phyloP scores from a whole-genome alignment of 37 sponge, comb jelly and placozoan genomes.

The Aphrocallistes beatrix region DNA sequence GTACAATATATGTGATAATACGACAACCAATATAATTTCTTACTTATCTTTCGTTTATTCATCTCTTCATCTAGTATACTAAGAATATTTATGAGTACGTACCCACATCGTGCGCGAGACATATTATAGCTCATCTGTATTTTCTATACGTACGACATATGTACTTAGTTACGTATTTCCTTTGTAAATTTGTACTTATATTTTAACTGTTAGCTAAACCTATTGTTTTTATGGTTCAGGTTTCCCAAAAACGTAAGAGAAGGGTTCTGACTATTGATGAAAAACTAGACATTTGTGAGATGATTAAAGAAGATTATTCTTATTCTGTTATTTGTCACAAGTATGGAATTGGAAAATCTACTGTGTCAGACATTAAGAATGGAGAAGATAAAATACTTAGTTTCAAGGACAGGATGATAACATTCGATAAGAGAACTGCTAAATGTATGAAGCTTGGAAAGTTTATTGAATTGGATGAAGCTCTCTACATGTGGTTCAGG shows the following conservation, averaged over 20 bases:
- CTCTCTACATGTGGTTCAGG: slow-evolving; percentile 4
- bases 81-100: not conserved
- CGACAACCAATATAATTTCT: not conserved
- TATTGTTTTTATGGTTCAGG: not conserved
- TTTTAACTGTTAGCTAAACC: not conserved
- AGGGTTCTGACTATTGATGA: not conserved
- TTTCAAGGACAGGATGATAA: slow-evolving; percentile 23
- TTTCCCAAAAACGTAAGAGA: not conserved
- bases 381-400: slow-evolving; percentile 30
- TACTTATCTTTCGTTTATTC: not conserved
- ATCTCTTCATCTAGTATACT: not conserved
- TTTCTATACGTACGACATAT: not conserved
- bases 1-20: not conserved
- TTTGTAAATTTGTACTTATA: not conserved
- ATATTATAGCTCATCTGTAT: not conserved
- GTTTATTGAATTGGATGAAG: not conserved
- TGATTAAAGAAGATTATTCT: slow-evolving; percentile 14
- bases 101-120: not conserved
- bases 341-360: slow-evolving; percentile 38
- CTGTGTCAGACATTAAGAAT: slow-evolving; percentile 40
- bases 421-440: slow-evolving; percentile 27
- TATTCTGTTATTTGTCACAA: slow-evolving; percentile 33
- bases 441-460: slow-evolving; percentile 27
- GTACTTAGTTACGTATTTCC: not conserved
- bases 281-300: not conserved